Evolutionary conservation across 2,888 invertebrate species (phyloP).

Genomic region (Hyposoter didymator): DNA sequence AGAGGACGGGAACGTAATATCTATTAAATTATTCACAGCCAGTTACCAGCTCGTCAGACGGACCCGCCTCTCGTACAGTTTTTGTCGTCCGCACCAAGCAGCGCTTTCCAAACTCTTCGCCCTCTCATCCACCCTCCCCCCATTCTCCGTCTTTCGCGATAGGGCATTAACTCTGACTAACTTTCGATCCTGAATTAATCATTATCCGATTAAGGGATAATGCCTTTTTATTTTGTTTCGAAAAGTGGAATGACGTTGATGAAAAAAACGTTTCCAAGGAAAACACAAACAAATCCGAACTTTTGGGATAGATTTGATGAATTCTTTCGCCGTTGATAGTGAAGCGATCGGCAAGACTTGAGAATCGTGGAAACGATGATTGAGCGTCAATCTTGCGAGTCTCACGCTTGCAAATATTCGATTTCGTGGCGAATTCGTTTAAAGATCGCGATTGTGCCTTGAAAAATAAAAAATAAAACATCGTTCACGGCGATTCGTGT

Average conservation of each 20-base stretch:
- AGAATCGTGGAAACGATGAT: slow-evolving; percentile 52
- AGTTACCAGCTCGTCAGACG: slow-evolving; percentile 79
- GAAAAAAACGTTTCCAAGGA: background rate
- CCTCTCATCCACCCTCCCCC: slow-evolving; percentile 7
- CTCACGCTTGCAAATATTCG: slow-evolving; percentile 54
- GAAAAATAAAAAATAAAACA: slow-evolving; percentile 30
- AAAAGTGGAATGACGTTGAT: background rate
- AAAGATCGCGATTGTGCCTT: slow-evolving; percentile 32
- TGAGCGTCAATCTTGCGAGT: background rate
- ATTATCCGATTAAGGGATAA: background rate
- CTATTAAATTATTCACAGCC: slow-evolving; percentile 80
- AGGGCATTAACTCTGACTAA: slow-evolving; percentile 27
- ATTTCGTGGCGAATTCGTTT: slow-evolving; percentile 33
- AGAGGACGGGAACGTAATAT: slow-evolving; percentile 74
- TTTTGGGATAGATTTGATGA: background rate
- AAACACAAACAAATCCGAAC: background rate
- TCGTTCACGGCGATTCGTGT: slow-evolving; percentile 27
- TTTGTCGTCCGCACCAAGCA: slow-evolving; percentile 68
- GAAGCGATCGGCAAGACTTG: background rate
- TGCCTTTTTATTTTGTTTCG: background rate
- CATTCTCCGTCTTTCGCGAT: slow-evolving; percentile 16
- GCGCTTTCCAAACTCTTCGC: slow-evolving; percentile 56
- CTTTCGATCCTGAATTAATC: slow-evolving; percentile 27
- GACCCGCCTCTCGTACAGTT: slow-evolving; percentile 75
- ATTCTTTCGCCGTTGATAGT: background rate